Evolutionary conservation across 2,113 vertebrate genomes (phyloP).

Genomic region (Apteryx mantelli): DNA sequence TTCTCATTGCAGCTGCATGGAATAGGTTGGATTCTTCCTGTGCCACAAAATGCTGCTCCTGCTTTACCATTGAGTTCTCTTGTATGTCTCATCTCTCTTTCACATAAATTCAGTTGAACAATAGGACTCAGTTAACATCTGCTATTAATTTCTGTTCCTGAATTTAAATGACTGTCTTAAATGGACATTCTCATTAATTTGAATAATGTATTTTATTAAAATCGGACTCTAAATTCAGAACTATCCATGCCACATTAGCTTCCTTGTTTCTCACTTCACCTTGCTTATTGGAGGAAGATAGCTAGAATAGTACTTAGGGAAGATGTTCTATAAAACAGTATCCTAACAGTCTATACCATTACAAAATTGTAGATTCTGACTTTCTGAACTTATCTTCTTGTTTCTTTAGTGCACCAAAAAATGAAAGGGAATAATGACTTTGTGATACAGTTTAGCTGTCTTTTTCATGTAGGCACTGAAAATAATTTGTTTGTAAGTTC

Average conservation of each 20-base stretch:
- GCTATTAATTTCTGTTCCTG: conserved; percentile 24
- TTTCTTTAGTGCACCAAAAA: neutral
- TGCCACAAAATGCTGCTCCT: neutral
- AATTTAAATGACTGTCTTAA: conserved; percentile 46
- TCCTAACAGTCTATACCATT: neutral
- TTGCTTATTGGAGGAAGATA: neutral
- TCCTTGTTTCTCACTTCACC: neutral
- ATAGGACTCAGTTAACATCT: neutral
- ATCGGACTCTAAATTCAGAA: neutral
- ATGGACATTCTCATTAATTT: conserved; percentile 29
- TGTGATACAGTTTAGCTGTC: neutral
- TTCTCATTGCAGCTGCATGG: neutral
- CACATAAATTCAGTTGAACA: neutral
- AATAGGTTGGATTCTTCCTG: neutral
- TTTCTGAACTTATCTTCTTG: neutral
- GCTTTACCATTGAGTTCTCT: neutral
- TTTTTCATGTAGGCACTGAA: neutral
- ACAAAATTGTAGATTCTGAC: neutral
- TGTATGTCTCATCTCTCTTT: neutral
- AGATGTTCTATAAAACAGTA: too few species aligned
- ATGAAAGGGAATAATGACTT: neutral
- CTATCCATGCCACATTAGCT: neutral
- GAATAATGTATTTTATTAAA: conserved; percentile 45
- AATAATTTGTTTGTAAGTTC: neutral
- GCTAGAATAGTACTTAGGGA: neutral